Evolutionary conservation across 2,888 invertebrate genomes (phyloP).

Genomic region (Tanytarsus gracilentus): DNA sequence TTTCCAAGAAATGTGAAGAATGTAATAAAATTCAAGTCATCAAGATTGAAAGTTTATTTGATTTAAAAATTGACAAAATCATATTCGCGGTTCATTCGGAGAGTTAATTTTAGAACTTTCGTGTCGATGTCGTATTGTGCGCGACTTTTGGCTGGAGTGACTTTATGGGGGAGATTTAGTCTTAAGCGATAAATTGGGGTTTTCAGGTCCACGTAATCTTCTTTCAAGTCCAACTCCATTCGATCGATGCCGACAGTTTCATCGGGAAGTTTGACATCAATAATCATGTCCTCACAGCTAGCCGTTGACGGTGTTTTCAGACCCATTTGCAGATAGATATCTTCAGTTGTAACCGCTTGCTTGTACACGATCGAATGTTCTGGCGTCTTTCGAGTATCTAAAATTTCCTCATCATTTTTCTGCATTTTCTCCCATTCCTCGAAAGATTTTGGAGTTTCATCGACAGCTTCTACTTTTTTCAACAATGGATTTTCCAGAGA

Average conservation of each 20-base stretch:
- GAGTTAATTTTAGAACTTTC: constrained; percentile 58
- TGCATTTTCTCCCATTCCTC: constrained; percentile 44
- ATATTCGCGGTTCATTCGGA: constrained; percentile 68
- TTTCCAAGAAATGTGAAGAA: constrained; percentile 18
- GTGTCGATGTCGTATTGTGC: constrained; percentile 67
- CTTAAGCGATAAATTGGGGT: constrained; percentile 60
- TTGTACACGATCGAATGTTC: constrained; percentile 73
- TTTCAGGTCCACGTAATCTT: constrained; percentile 52
- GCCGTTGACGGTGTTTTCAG: constrained; percentile 67
- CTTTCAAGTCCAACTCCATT: constrained; percentile 61
- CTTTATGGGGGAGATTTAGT: constrained; percentile 69
- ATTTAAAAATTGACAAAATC: constrained; percentile 78
- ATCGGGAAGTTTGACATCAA: constrained; percentile 64
- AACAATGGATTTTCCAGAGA: constrained; percentile 14
- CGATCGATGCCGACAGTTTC: constrained; percentile 57
- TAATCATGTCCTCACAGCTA: constrained; percentile 81
- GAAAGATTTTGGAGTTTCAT: constrained; percentile 32
- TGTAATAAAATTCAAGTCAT: constrained; percentile 4
- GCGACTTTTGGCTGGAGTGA: constrained; percentile 69
- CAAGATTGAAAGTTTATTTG: constrained; percentile 8
- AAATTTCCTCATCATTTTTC: constrained; percentile 47
- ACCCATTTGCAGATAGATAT: constrained; percentile 77
- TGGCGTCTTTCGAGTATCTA: constrained; percentile 57
- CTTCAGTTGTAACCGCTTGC: constrained; percentile 76
- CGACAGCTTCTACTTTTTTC: background rate